These are phyloP conservation scores for Drosophila pullipes DNA, from an alignment of 2,888 invertebrate genomes.

Conservation along the genomic window DNA sequence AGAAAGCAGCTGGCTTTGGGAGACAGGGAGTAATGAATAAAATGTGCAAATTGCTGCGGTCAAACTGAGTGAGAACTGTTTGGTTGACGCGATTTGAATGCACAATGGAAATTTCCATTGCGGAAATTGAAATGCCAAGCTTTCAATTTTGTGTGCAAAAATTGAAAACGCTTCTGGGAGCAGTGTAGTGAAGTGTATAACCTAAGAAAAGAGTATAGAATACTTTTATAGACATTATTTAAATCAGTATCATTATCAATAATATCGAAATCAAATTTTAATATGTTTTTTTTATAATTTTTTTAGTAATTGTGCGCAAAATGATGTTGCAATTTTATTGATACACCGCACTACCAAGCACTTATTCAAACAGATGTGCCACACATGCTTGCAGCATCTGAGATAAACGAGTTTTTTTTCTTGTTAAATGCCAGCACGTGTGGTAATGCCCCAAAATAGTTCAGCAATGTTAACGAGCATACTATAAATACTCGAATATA, in stretches of 20 bases:
- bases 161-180: conserved; percentile 5
- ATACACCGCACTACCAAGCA: neutral
- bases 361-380: conserved; percentile 11
- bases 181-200: conserved; percentile 1
- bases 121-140: conserved; percentile 12
- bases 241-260: neutral
- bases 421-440: conserved; percentile 14
- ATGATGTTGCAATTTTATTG: neutral
- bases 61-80: conserved; percentile 33
- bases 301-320: too few relatives aligned
- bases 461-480: conserved; percentile 26
- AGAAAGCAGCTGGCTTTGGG: conserved; percentile 12
- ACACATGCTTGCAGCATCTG: conserved; percentile 2
- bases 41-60: conserved; percentile 47
- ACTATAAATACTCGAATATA: conserved; percentile 12
- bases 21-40: neutral
- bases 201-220: neutral
- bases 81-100: conserved; percentile 35
- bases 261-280: neutral
- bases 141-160: conserved; percentile 23
- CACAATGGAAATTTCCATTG: conserved; percentile 25
- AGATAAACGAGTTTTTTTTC: neutral
- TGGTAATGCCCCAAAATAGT: conserved; percentile 8
- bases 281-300: neutral
- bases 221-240: neutral